A percentile compares a stretch with the other conserved stretches of the same genome.
phyloP scores from a whole-genome alignment of 2,888 invertebrate genomes.

The Brachypterus glaber region DNA sequence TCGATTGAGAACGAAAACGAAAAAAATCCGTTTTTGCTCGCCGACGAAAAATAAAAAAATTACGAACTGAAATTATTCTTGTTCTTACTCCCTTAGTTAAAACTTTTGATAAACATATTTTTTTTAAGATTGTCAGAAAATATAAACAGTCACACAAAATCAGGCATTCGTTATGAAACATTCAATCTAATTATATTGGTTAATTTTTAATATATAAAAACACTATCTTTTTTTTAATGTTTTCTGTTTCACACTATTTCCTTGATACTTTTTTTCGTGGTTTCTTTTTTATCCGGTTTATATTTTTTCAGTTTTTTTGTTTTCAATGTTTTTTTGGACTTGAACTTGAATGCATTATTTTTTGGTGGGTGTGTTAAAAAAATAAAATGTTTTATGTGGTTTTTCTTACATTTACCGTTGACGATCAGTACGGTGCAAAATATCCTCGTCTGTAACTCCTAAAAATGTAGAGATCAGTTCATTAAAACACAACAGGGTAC shows the following conservation, averaged over 20 bases:
- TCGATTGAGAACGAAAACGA: too few species aligned
- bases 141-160: too few species aligned
- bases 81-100: too few species aligned
- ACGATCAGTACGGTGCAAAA: constrained; percentile 58
- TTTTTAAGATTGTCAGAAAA: too few species aligned
- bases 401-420: constrained; percentile 24
- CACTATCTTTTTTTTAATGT: constrained; percentile 13
- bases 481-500: constrained; percentile 26
- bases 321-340: too few species aligned
- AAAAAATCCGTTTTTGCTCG: too few species aligned
- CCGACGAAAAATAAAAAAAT: too few species aligned
- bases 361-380: constrained; percentile 25
- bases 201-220: constrained; percentile 9
- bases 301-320: neutral
- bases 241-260: constrained; percentile 15
- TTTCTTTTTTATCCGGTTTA: neutral
- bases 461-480: constrained; percentile 44
- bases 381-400: constrained; percentile 32
- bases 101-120: too few species aligned
- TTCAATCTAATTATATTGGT: too few species aligned
- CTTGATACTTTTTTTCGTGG: constrained; percentile 7
- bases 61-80: too few species aligned
- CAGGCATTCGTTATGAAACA: too few species aligned
- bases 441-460: constrained; percentile 62
- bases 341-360: too few species aligned